Percentiles rank a stretch among this genome's conserved stretches.
phyloP scores from a whole-genome alignment of 2,113 vertebrate species.

The Percina caprodes region DNA sequence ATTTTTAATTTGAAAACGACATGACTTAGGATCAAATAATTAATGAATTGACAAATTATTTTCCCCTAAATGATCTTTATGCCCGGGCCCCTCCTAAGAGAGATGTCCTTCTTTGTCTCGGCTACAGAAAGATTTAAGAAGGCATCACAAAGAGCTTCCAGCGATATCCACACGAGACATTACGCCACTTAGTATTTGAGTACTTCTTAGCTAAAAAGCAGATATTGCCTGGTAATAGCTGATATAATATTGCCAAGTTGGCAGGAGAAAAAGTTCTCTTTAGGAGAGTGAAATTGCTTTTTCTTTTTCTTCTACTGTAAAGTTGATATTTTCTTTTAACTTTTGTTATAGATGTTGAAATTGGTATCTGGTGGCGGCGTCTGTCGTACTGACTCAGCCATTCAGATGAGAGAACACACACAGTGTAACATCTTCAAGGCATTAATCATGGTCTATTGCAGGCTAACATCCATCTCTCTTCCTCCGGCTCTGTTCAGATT shows the following conservation, averaged over 20 bases:
- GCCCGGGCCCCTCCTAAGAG: neutral
- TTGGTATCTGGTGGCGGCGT: slow-evolving; percentile 44
- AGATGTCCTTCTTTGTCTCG: neutral
- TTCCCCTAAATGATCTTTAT: neutral
- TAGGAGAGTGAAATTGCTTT: slow-evolving; percentile 30
- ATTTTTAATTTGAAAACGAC: too few relatives aligned
- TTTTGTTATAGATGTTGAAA: slow-evolving; percentile 44
- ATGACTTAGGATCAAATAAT: too few relatives aligned
- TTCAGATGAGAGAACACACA: slow-evolving; percentile 62
- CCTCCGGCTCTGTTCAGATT: slow-evolving; percentile 69
- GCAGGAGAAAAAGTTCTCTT: slow-evolving; percentile 18
- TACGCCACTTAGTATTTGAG: neutral
- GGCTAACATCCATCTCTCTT: slow-evolving; percentile 77
- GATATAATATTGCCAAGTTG: neutral
- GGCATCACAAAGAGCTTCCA: neutral
- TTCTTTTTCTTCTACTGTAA: slow-evolving; percentile 31
- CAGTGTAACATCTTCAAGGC: slow-evolving; percentile 63
- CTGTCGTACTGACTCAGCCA: slow-evolving; percentile 63
- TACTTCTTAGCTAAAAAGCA: neutral
- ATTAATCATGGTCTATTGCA: slow-evolving; percentile 76
- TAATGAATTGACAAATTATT: too few relatives aligned
- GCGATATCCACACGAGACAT: neutral
- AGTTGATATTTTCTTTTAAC: slow-evolving; percentile 33
- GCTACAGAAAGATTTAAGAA: neutral
- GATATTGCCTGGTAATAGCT: neutral